phyloP scores from a whole-genome alignment of 2,888 invertebrate species.

The Ephialtes manifestator region DNA sequence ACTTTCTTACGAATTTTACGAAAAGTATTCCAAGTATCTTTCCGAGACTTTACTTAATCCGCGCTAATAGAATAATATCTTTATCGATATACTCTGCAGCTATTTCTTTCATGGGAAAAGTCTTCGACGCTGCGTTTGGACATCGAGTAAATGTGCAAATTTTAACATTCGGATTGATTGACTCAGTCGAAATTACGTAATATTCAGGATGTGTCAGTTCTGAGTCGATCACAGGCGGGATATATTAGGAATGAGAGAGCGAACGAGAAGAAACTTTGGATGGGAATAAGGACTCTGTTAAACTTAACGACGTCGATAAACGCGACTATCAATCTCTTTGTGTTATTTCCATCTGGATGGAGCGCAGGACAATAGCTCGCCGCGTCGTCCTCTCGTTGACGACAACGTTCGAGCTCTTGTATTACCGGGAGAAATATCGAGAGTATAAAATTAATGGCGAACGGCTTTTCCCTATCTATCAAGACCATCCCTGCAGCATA shows the following conservation, averaged over 20 bases:
- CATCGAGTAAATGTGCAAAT: background rate
- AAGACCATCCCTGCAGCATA: background rate
- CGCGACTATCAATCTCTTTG: slow-evolving; percentile 34
- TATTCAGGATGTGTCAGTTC: background rate
- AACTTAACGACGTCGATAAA: slow-evolving; percentile 45
- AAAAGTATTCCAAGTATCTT: background rate
- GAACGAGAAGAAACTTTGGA: slow-evolving; percentile 1
- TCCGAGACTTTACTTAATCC: no score
- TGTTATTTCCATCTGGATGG: slow-evolving; percentile 29
- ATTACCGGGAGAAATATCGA: slow-evolving; percentile 11
- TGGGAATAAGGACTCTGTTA: slow-evolving; percentile 26
- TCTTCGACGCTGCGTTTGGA: background rate
- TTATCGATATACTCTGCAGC: background rate
- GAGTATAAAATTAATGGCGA: background rate
- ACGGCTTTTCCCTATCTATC: background rate
- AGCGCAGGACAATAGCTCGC: background rate
- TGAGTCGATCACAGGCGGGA: background rate
- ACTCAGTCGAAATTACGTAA: background rate
- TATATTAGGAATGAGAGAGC: slow-evolving; percentile 1
- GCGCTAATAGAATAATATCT: background rate
- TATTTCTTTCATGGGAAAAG: background rate
- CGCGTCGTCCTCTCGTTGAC: background rate
- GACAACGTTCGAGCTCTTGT: background rate
- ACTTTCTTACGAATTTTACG: background rate
- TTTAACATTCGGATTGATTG: slow-evolving; percentile 1